Evolutionary conservation across 2,113 vertebrate species (phyloP).

Genomic region (Mobula birostris): DNA sequence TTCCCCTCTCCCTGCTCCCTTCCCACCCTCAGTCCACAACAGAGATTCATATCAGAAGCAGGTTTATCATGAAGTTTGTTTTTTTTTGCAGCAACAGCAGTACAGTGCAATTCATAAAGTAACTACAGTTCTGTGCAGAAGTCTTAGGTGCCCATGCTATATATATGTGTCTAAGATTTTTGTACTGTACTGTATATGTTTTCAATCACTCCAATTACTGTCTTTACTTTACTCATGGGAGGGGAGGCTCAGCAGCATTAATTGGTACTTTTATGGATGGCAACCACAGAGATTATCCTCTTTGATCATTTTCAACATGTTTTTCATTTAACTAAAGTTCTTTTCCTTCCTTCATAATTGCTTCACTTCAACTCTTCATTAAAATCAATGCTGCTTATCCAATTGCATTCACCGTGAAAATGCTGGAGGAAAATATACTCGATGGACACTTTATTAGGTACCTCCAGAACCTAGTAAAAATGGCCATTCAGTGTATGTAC

Average conservation of each 20-base stretch:
- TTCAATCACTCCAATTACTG: background rate
- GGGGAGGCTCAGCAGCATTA: background rate
- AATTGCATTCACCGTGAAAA: background rate
- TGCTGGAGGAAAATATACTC: background rate
- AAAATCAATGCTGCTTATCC: background rate
- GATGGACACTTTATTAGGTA: too few species aligned
- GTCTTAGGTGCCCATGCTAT: too few species aligned
- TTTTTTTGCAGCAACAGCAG: too few species aligned
- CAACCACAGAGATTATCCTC: background rate
- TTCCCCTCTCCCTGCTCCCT: too few species aligned
- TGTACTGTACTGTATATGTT: background rate
- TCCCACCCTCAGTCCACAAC: too few species aligned
- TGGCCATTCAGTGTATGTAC: too few species aligned
- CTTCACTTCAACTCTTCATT: background rate
- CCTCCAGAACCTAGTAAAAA: too few species aligned
- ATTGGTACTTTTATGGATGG: background rate
- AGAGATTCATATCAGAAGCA: too few species aligned
- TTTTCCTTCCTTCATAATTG: background rate
- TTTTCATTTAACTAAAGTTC: conserved; percentile 5
- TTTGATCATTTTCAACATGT: conserved; percentile 34
- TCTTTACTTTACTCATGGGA: background rate
- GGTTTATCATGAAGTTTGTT: too few species aligned
- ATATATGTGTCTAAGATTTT: too few species aligned
- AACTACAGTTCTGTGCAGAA: too few species aligned
- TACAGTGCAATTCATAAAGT: too few species aligned